Conservation (phyloP, 2,797 vertebrate genomes). For the Anolis apletophallus region DNA sequence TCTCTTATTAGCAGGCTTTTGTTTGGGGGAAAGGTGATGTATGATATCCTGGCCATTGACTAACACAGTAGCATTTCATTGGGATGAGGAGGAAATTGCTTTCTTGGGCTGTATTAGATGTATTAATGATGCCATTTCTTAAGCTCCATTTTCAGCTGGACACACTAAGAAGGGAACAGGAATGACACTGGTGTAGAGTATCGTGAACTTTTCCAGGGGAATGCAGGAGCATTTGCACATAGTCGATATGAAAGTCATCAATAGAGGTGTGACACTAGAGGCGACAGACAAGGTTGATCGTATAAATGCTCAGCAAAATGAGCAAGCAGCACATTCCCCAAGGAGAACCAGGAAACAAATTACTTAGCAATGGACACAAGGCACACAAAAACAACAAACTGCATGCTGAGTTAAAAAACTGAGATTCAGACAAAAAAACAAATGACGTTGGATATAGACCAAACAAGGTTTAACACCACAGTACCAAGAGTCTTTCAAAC, state of each 20-base stretch:
- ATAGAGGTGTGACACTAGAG: constrained; percentile 13
- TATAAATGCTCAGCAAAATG: constrained; percentile 42
- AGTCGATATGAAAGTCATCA: constrained; percentile 38
- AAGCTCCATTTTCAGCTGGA: constrained; percentile 20
- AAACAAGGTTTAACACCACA: constrained; percentile 52
- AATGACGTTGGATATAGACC: constrained; percentile 50
- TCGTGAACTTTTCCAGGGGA: not conserved
- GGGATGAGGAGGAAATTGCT: not conserved
- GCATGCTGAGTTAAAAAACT: constrained; percentile 56
- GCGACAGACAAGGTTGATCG: constrained; percentile 13
- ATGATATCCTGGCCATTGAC: not conserved
- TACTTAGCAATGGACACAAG: constrained; percentile 53
- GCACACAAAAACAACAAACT: constrained; percentile 50
- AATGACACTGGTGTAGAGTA: constrained; percentile 14
- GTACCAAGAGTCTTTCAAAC: constrained; percentile 53
- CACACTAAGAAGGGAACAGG: not conserved
- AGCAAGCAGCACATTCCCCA: constrained; percentile 53
- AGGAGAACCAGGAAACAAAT: constrained; percentile 46
- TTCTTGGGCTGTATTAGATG: not conserved
- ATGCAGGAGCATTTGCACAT: not conserved
- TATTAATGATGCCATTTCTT: not conserved
- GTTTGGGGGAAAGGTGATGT: not conserved
- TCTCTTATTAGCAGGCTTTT: not conserved
- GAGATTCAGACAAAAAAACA: constrained; percentile 54
- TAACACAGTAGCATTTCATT: not conserved